Evolutionary conservation across 2,888 invertebrate species (phyloP).

Genomic region (Acholoe squamosa): DNA sequence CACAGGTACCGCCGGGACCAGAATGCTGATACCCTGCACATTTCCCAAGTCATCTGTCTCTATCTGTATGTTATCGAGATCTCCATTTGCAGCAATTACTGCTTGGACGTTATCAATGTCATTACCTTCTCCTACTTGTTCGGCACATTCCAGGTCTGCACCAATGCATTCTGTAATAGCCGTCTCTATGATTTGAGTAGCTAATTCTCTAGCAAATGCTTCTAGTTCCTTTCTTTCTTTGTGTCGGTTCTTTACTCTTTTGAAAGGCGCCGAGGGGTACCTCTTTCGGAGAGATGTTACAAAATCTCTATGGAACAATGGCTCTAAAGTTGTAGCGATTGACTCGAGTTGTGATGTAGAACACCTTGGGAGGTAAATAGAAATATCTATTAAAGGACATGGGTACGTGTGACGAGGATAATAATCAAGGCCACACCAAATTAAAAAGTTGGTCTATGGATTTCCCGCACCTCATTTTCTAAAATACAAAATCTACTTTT

Average conservation of each 20-base stretch:
- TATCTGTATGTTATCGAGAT: neutral
- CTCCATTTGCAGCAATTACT: neutral
- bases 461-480: no score
- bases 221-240: constrained; percentile 42
- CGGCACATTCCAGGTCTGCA: neutral
- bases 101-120: neutral
- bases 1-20: neutral
- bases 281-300: constrained; percentile 73
- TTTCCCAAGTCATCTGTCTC: neutral
- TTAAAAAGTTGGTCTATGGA: no score
- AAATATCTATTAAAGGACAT: neutral
- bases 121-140: neutral
- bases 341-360: constrained; percentile 78
- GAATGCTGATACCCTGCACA: neutral
- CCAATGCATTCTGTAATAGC: neutral
- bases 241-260: neutral
- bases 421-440: no score
- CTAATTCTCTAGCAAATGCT: neutral
- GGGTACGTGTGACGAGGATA: no score
- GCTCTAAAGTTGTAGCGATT: constrained; percentile 79
- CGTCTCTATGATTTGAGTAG: neutral
- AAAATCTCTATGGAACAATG: constrained; percentile 79
- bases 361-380: constrained; percentile 72
- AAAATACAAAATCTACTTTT: no score
- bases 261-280: constrained; percentile 75